Percentiles rank a stretch among this genome's conserved stretches.
phyloP scores from a whole-genome alignment of 2,113 vertebrate genomes.

The Protomyctophum bolini region DNA sequence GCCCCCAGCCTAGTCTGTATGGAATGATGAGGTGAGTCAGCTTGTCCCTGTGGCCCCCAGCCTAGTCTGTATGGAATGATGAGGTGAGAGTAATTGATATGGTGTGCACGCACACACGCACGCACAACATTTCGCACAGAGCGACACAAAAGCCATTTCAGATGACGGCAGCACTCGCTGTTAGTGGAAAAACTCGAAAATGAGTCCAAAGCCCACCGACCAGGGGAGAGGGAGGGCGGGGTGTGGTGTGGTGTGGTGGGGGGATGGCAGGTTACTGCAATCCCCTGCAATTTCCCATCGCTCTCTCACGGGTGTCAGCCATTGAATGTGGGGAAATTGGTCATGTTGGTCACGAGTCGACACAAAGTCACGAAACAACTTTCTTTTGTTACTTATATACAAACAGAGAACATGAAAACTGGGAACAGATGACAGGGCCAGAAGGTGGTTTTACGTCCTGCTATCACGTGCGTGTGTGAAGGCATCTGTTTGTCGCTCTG shows the following conservation, averaged over 20 bases:
- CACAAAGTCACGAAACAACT: conserved; percentile 56
- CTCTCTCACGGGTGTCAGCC: conserved; percentile 52
- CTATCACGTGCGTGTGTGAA: neutral
- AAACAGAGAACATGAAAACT: conserved; percentile 34
- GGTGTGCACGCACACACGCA: conserved; percentile 32
- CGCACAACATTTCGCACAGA: conserved; percentile 10
- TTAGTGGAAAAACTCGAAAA: conserved; percentile 58
- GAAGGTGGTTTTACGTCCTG: conserved; percentile 51
- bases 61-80: conserved; percentile 60
- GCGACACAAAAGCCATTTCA: conserved; percentile 48
- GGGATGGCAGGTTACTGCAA: conserved; percentile 22
- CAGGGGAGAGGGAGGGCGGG: conserved; percentile 4
- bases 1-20: conserved; percentile 48
- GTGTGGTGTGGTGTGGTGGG: too few species aligned
- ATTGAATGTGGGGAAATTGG: conserved; percentile 43
- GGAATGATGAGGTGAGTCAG: conserved; percentile 71
- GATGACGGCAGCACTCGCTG: conserved; percentile 38
- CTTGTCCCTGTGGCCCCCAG: conserved; percentile 51
- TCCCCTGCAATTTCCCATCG: conserved; percentile 36
- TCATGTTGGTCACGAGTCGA: conserved; percentile 47
- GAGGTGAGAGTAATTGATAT: conserved; percentile 77
- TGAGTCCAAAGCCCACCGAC: conserved; percentile 54
- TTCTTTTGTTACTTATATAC: conserved; percentile 41
- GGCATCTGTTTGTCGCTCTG: neutral
- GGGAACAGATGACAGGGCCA: conserved; percentile 55